Percentiles rank a stretch among this genome's conserved stretches.
These are phyloP conservation scores for Ardeotis arabs DNA, from an alignment of 2,113 vertebrate genomes.

Conservation along the genomic window DNA sequence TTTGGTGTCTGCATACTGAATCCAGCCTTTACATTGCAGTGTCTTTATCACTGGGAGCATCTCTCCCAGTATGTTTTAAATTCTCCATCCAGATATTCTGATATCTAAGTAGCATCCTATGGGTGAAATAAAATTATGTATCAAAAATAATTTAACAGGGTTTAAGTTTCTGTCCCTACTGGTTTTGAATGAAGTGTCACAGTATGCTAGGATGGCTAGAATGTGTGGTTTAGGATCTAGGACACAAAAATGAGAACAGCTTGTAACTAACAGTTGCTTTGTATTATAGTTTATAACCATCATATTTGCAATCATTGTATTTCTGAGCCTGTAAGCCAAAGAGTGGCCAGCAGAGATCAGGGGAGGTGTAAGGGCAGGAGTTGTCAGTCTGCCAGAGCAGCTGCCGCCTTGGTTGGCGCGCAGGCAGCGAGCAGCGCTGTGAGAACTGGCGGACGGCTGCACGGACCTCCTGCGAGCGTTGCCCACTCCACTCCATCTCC, in stretches of 20 bases:
- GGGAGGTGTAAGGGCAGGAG: not conserved
- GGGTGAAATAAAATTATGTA: not conserved
- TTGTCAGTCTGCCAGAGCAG: not conserved
- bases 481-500: not conserved
- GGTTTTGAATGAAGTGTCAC: not conserved
- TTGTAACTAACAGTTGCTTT: not conserved
- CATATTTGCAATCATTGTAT: not conserved
- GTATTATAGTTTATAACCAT: not conserved
- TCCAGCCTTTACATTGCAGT: not conserved
- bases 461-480: fast-evolving
- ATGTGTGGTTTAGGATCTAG: not conserved
- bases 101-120: not conserved
- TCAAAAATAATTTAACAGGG: not conserved
- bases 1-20: not conserved
- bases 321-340: not conserved
- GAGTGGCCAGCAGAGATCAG: not conserved
- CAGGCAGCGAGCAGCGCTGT: fast-evolving
- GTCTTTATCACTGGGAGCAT: not conserved
- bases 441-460: fast-evolving
- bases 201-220: not conserved
- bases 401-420: fast-evolving
- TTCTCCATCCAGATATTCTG: not conserved
- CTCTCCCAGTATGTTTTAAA: not conserved
- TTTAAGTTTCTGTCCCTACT: not conserved
- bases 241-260: not conserved